phyloP scores from a whole-genome alignment of 2,888 invertebrate genomes.

The Mimas tiliae region DNA sequence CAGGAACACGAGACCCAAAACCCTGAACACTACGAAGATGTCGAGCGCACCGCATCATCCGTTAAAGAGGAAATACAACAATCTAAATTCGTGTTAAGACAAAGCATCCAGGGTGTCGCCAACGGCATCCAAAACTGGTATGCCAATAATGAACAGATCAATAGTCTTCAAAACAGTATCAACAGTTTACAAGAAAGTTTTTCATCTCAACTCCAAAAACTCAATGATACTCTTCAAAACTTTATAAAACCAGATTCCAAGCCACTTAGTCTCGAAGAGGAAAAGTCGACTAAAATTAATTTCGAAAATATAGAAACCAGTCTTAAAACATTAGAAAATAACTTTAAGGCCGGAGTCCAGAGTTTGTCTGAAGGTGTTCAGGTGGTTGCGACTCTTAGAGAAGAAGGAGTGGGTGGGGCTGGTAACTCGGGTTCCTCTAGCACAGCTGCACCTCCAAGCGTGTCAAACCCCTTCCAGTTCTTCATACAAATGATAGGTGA shows the following conservation, averaged over 20 bases:
- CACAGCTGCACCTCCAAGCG: slow-evolving; percentile 16
- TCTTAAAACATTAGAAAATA: slow-evolving; percentile 55
- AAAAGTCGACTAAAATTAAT: slow-evolving; percentile 41
- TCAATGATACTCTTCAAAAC: slow-evolving; percentile 59
- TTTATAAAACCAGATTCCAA: slow-evolving; percentile 48
- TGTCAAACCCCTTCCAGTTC: neutral
- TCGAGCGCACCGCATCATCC: slow-evolving; percentile 49
- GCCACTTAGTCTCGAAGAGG: slow-evolving; percentile 34
- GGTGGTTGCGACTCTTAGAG: slow-evolving; percentile 53
- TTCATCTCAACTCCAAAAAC: slow-evolving; percentile 57
- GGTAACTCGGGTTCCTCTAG: slow-evolving; percentile 26
- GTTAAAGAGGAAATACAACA: slow-evolving; percentile 61
- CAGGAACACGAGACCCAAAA: slow-evolving; percentile 77
- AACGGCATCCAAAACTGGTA: slow-evolving; percentile 61
- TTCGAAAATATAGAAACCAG: slow-evolving; percentile 49
- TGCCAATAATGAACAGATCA: slow-evolving; percentile 56
- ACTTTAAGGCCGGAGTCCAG: slow-evolving; percentile 61
- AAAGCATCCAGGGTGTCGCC: slow-evolving; percentile 58
- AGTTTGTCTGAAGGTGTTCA: slow-evolving; percentile 61
- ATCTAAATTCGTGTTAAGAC: slow-evolving; percentile 49
- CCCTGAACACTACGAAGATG: slow-evolving; percentile 58
- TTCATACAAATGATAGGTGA: neutral
- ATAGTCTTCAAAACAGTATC: slow-evolving; percentile 57
- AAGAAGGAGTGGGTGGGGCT: slow-evolving; percentile 47
- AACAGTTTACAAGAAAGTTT: slow-evolving; percentile 59